A percentile compares a stretch with the other conserved stretches of the same genome.
Conservation (phyloP, 1,140 invertebrate genomes). For the Steinernema feltiae region DNA sequence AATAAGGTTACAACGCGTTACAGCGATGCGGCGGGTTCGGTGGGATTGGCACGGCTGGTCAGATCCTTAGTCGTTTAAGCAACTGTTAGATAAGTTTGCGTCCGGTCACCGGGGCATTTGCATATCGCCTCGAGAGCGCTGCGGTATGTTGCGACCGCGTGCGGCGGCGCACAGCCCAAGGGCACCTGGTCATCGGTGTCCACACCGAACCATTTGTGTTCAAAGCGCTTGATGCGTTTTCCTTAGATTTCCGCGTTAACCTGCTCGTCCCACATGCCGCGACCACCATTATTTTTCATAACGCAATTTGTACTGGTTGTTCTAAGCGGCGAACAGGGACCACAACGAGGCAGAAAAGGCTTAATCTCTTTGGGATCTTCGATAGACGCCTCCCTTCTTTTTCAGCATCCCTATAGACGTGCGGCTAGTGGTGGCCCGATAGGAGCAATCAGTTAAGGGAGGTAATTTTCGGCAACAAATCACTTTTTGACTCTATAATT, state of each 20-base stretch:
- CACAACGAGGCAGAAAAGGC: background rate
- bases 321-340: background rate
- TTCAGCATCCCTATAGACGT: background rate
- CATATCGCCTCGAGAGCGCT: background rate
- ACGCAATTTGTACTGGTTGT: background rate
- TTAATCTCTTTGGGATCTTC: slow-evolving; percentile 9
- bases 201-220: too few species aligned
- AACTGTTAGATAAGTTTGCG: slow-evolving; percentile 9
- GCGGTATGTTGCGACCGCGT: background rate
- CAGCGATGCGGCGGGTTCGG: background rate
- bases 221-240: too few species aligned
- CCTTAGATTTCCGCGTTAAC: too few species aligned
- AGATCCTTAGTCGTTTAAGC: background rate
- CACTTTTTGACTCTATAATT: background rate
- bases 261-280: background rate
- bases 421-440: background rate
- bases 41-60: background rate
- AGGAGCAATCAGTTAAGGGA: background rate
- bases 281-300: background rate
- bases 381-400: background rate
- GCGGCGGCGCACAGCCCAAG: background rate
- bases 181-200: too few species aligned
- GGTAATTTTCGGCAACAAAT: slow-evolving; percentile 8
- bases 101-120: background rate
- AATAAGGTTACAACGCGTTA: background rate